Percentiles rank a stretch among this genome's conserved stretches.
Conservation (phyloP, 2,888 invertebrate genomes). For the Antheraea yamamai region DNA sequence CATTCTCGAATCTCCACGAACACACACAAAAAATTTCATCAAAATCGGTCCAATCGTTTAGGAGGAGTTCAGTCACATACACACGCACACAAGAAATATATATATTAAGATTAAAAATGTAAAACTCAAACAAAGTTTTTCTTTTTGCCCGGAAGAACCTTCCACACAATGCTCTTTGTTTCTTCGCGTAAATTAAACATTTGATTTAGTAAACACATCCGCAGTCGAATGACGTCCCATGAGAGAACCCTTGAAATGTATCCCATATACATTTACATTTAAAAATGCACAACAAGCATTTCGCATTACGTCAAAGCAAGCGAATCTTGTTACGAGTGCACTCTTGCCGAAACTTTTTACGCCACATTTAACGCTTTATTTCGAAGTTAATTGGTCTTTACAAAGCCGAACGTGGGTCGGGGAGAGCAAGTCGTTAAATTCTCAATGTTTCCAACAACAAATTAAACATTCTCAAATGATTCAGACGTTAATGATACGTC, state of each 20-base stretch:
- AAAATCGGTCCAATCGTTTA: too few relatives aligned
- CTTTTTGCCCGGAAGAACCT: conserved; percentile 11
- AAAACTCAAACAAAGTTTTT: background rate
- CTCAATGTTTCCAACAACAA: conserved; percentile 50
- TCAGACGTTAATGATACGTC: conserved; percentile 48
- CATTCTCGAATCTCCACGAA: too few relatives aligned
- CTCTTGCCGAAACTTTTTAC: conserved; percentile 40
- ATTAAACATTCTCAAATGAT: conserved; percentile 57
- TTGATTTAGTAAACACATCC: conserved; percentile 70
- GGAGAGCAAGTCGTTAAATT: conserved; percentile 42
- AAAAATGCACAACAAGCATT: conserved; percentile 57
- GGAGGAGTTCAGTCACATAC: too few relatives aligned
- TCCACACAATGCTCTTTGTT: conserved; percentile 57
- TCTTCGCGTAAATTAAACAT: conserved; percentile 71
- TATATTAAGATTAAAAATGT: too few relatives aligned
- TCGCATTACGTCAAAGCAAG: conserved; percentile 43
- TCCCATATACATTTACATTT: conserved; percentile 43
- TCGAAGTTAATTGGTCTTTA: conserved; percentile 51
- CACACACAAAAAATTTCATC: too few relatives aligned
- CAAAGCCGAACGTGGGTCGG: conserved; percentile 43
- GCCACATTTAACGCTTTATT: conserved; percentile 53
- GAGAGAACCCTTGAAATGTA: conserved; percentile 50
- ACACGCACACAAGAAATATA: too few relatives aligned
- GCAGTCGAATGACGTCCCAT: conserved; percentile 58
- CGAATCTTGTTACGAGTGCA: conserved; percentile 9